Percentiles rank a stretch among this genome's conserved stretches.
Evolutionary conservation across 2,797 vertebrate genomes (phyloP).

Genomic region (Diceros bicornis): DNA sequence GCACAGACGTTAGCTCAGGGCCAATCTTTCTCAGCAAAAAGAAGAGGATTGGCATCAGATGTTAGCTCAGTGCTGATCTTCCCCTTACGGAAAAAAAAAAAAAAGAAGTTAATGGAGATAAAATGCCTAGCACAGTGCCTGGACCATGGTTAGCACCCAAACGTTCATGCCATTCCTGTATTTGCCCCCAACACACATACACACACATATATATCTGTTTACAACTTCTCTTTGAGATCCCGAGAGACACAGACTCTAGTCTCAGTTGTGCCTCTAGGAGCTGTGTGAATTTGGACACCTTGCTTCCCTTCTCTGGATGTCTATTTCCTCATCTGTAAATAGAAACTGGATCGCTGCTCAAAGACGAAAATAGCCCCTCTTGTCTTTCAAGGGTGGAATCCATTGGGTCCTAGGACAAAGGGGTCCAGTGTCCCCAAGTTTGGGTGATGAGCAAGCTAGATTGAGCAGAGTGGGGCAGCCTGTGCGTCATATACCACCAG

Average conservation of each 20-base stretch:
- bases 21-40: no score
- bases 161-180: background rate
- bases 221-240: background rate
- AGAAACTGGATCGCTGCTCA: background rate
- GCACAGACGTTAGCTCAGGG: no score
- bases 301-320: background rate
- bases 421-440: background rate
- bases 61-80: no score
- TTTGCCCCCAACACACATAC: accelerated
- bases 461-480: background rate
- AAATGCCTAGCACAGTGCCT: background rate
- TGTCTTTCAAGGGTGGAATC: background rate
- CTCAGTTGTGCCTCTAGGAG: background rate
- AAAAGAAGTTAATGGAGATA: background rate
- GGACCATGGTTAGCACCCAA: background rate
- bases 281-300: background rate
- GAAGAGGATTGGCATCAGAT: no score
- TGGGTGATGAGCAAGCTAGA: background rate
- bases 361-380: background rate
- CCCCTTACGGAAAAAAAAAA: no score
- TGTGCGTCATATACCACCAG: accelerated
- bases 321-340: background rate
- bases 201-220: background rate
- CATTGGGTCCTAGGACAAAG: background rate
- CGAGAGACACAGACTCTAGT: background rate